Evolutionary conservation across 92 coral and sea anemone species (phyloP), one percentile per base, ranked within the genome.

Genomic region (Zoanthus sociatus): DNA sequence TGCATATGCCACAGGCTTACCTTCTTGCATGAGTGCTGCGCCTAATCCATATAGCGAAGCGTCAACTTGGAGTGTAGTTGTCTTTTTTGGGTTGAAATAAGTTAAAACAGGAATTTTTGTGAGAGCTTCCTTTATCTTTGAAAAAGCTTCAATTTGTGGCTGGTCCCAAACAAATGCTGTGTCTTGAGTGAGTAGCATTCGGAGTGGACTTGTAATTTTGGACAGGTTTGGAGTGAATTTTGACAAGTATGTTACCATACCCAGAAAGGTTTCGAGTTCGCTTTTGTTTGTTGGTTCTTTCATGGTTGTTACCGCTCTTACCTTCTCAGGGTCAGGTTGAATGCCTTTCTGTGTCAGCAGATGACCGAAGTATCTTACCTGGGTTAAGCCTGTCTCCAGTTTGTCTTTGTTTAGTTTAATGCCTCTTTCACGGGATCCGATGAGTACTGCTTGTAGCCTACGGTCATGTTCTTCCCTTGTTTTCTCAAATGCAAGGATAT

Each of bases 261-360:
- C 86, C 6, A 63, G 86, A 5, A 81, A 63, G 63, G 12, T 60
- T n/a, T 81, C 55, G 3, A 81, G 33, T 16, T 33, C 86, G 8
- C 15, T 37, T 32, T 48, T 82, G 77, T 68, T 67, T 10, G 86
- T 46, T 46, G 86, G 77, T 14, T n/a, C 30, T 47, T 44, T 64
- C 86, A 67, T 82, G 45, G 45, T 16, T 42, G 54, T 50, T 13
- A 82, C 75, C 15, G 61, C 76, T 13, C 88, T 71, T 7, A 84
- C 48, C 48, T 84, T 84, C 58, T 86, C 78, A 16, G 72, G 64
- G 61, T 86, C 74, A 10, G 54, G 75, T 46, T 68, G 54, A 20
- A 58, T 8, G n/a, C 76, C 71, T 12, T 71, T 78, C 6, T 69
- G 63, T 14, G 63, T 56, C 2, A 56, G 63, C 17, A 56, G 6